Evolutionary conservation across 2,113 vertebrate species (phyloP), one percentile per base, ranked within the genome.

Genomic region (Periophthalmodon schlosseri): DNA sequence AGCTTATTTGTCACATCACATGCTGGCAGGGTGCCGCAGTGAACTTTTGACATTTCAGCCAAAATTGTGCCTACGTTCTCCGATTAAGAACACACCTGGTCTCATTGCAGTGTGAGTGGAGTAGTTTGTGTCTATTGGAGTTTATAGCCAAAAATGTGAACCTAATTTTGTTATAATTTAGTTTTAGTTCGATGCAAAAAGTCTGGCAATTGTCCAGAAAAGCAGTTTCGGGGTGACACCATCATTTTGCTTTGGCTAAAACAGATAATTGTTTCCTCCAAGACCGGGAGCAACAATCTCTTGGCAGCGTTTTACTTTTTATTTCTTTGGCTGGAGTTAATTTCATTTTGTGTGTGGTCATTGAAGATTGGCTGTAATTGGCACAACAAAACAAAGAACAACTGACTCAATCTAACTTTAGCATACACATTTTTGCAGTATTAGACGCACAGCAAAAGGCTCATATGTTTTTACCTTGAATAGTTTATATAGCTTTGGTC

Each of bases 1-100:
- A 84, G 88, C 79, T 89, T 89, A 91, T 90, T 91, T 88, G 90
- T 91, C 89, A 91, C 87, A 87, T 89, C 88, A 91, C 88, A 88
- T 88, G 85, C 65, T 75, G 84, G 85, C 78, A 67, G 87, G 79
- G 77, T 77, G 84, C 78, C 34, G 79, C 87, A 69, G 79, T 92
- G 91, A 91, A 92, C 90, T 90, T 85, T 84, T 91, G 91, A 92
- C 91, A 88, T 87, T 83, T 80, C 79, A 73, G n/a, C 72, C 77
- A 10, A 80, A 73, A 79, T 72, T 70, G 80, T 73, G 73, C 64
- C 34, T 69, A 65, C 69, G 52, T 46, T 63, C 21, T 20, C 54
- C 68, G 65, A 69, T 79, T 66, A 77, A 34, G 76, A 39, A 70
- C 24, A 46, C 20, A 46, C 14, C 46, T 18, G 70, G 21, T 7